Evolutionary conservation across 2,797 vertebrate species (phyloP).

Genomic region (Dryobates pubescens): DNA sequence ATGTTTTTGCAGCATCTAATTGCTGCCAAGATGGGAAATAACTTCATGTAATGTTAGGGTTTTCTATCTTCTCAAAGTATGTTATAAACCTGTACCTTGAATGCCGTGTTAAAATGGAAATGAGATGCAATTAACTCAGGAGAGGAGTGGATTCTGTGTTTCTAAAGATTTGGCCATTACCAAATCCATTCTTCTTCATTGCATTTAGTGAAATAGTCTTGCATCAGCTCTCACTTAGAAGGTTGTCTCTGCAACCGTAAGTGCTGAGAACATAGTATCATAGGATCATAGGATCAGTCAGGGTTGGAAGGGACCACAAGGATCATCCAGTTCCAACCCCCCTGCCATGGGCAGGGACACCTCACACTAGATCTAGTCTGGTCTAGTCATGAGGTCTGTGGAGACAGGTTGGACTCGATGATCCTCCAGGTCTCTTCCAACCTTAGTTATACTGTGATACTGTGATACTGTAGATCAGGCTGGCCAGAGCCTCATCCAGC

Average conservation of each 20-base stretch:
- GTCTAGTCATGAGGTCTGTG: too few relatives aligned
- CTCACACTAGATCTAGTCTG: too few relatives aligned
- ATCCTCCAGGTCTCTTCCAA: too few relatives aligned
- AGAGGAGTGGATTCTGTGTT: neutral
- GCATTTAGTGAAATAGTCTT: neutral
- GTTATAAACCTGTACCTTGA: neutral
- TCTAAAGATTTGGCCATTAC: neutral
- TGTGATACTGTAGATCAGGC: too few relatives aligned
- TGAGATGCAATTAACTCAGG: constrained; percentile 5
- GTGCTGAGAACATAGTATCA: neutral
- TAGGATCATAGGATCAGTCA: too few relatives aligned
- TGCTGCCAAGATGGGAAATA: neutral
- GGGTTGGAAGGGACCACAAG: too few relatives aligned
- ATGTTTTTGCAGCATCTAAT: neutral
- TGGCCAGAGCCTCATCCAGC: too few relatives aligned
- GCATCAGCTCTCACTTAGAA: neutral
- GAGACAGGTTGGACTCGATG: too few relatives aligned
- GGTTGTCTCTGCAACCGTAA: neutral
- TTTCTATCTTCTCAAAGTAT: neutral
- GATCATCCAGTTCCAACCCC: too few relatives aligned
- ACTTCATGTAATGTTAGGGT: neutral
- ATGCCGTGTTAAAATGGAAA: constrained; percentile 1
- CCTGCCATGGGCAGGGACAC: too few relatives aligned
- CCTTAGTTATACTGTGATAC: too few relatives aligned
- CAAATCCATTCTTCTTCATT: neutral